Base-by-base conservation (phyloP, 1,140 invertebrate genomes). In the Plodia interpunctella region DNA sequence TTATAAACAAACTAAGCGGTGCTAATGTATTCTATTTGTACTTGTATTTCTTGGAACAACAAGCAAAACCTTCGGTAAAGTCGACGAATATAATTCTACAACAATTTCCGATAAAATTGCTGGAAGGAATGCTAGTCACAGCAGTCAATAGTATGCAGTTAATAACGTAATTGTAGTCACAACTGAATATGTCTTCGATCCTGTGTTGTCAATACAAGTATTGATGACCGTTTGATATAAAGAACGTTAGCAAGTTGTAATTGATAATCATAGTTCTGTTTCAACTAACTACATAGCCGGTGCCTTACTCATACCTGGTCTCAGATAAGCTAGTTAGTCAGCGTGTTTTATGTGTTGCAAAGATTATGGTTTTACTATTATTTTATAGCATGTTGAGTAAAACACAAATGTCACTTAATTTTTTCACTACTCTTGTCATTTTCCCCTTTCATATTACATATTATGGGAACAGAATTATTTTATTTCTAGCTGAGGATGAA, bases 241-340 rank as follows among this genome's bases (percentile, higher is more conserved):
- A 44, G 13, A 44, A 5, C 15, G 38, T 17, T 15, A 44, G 13
- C n/a, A 15, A 15, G 13, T n/a, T 15, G 3, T 44, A n/a, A 32
- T 32, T 15, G 32, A 11, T 13, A 44, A 44, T 44, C 38, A 15
- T 44, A 32, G 30, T 8, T 11, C n/a, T n/a, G n/a, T n/a, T 3
- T 35, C 32, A 9, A 44, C 13, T 44, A 17, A 17, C 38, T 44
- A 44, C 38, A 44, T 44, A 15, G 15, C n/a, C 6, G 13, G 13
- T 44, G 38, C 61, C 62, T 44, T 69, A 66, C 56, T 72, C 66
- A 72, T 64, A 66, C 59, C 59, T 60, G 21, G 13, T 61, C 54
- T 65, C 57, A 62, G 63, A 72, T 72, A 66, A 72, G 60, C 32
- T 10, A 54, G 55, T 60, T 65, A 65, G 53, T 64, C 62, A 64